Percentiles rank a stretch among this genome's conserved stretches.
Conservation (phyloP, 2,113 vertebrate genomes). For the Cephalopholis sonnerati region DNA sequence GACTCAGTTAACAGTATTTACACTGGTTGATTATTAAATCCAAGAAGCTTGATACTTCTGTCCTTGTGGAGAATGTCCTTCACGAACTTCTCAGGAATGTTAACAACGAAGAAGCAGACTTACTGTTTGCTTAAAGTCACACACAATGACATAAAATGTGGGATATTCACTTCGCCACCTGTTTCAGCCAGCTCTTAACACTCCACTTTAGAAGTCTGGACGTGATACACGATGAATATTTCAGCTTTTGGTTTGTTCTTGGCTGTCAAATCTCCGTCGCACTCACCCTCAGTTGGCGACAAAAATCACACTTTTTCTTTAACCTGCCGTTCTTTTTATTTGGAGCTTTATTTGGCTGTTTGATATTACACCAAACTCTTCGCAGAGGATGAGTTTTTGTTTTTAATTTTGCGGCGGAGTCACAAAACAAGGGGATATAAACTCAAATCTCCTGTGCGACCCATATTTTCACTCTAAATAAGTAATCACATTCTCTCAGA, state of each 20-base stretch:
- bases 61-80: constrained; percentile 46
- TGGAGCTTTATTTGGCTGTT: background rate
- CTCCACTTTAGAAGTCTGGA: background rate
- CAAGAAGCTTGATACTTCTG: constrained; percentile 24
- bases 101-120: background rate
- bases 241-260: constrained; percentile 12
- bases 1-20: constrained; percentile 1
- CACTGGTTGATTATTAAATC: constrained; percentile 53
- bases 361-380: constrained; percentile 22
- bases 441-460: constrained; percentile 11
- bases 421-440: background rate
- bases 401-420: background rate
- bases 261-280: background rate
- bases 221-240: background rate
- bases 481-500: background rate
- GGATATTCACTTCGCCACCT: constrained; percentile 25
- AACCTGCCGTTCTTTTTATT: background rate
- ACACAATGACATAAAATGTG: background rate
- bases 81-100: constrained; percentile 51
- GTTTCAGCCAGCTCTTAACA: background rate
- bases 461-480: constrained; percentile 12
- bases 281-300: background rate
- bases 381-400: background rate
- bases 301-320: constrained; percentile 12
- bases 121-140: background rate